A percentile compares a stretch with the other conserved stretches of the same genome.
Evolutionary conservation across 2,888 invertebrate genomes (phyloP).

Genomic region (Drosophila paracracens): DNA sequence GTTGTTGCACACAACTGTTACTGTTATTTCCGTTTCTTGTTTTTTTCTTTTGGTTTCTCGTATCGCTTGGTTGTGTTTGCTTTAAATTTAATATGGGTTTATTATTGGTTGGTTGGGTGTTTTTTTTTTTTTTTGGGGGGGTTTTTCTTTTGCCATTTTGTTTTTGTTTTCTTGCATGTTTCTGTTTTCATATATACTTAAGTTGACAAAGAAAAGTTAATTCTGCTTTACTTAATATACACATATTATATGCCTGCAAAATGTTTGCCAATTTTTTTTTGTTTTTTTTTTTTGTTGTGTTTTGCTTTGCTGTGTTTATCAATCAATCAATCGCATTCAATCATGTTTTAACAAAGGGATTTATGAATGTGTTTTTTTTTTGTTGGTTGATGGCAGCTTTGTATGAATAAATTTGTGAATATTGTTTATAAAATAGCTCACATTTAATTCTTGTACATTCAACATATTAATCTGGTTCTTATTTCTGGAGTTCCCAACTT

Average conservation of each 20-base stretch:
- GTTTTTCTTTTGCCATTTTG: not conserved
- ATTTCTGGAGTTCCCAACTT: conserved; percentile 27
- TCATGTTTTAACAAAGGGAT: conserved; percentile 29
- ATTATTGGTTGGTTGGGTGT: conserved; percentile 22
- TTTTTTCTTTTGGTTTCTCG: conserved; percentile 27
- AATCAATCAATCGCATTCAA: conserved; percentile 36
- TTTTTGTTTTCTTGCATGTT: conserved; percentile 1
- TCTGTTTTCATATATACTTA: conserved; percentile 26
- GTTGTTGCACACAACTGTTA: conserved; percentile 67
- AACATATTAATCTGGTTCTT: conserved; percentile 25
- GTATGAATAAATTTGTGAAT: conserved; percentile 44
- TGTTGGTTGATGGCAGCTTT: conserved; percentile 49
- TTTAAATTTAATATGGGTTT: conserved; percentile 62
- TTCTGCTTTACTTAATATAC: conserved; percentile 39
- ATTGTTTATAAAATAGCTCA: conserved; percentile 59
- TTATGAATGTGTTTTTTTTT: conserved; percentile 27
- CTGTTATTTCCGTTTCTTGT: conserved; percentile 24
- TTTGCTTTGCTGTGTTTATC: conserved; percentile 4
- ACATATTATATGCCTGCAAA: conserved; percentile 35
- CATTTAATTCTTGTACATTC: conserved; percentile 49
- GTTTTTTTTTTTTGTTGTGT: conserved; percentile 27
- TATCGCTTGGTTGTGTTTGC: conserved; percentile 27
- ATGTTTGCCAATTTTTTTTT: conserved; percentile 47
- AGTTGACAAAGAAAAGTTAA: conserved; percentile 61
- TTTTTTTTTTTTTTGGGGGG: conserved; percentile 3